A percentile compares a stretch with the other conserved stretches of the same genome.
Evolutionary conservation across 2,888 invertebrate genomes (phyloP).

Genomic region (Agriopis marginaria): DNA sequence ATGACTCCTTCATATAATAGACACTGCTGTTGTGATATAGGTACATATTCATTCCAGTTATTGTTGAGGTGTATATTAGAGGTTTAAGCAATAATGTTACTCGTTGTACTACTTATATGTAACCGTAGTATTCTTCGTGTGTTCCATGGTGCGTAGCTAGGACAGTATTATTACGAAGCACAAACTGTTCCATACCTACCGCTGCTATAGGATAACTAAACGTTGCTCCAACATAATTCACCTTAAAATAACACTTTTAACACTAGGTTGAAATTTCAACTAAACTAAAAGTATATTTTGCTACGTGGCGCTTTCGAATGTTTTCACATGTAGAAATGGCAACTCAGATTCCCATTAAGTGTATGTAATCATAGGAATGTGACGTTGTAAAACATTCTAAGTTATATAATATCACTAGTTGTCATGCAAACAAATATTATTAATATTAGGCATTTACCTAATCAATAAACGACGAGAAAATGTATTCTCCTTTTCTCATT

Average conservation of each 20-base stretch:
- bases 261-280: conserved; percentile 23
- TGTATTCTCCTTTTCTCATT: conserved; percentile 3
- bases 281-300: conserved; percentile 21
- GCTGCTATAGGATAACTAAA: not conserved
- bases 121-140: conserved; percentile 38
- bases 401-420: conserved; percentile 32
- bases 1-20: not conserved
- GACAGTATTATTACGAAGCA: conserved; percentile 40
- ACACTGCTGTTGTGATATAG: conserved; percentile 32
- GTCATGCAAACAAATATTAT: conserved; percentile 38
- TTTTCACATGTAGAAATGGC: conserved; percentile 8
- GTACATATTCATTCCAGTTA: conserved; percentile 35
- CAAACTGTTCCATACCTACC: conserved; percentile 39
- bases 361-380: not conserved
- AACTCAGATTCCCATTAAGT: not conserved
- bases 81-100: conserved; percentile 52
- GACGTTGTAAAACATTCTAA: conserved; percentile 1
- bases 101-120: conserved; percentile 23
- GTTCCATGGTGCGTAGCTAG: conserved; percentile 19
- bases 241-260: conserved; percentile 14
- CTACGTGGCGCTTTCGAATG: conserved; percentile 20
- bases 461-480: not conserved
- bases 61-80: conserved; percentile 52
- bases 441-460: not conserved
- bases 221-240: conserved; percentile 29